Evolutionary conservation across 2,113 vertebrate genomes (phyloP), one percentile per base, ranked within the genome.

Genomic region (Onychostoma macrolepis): DNA sequence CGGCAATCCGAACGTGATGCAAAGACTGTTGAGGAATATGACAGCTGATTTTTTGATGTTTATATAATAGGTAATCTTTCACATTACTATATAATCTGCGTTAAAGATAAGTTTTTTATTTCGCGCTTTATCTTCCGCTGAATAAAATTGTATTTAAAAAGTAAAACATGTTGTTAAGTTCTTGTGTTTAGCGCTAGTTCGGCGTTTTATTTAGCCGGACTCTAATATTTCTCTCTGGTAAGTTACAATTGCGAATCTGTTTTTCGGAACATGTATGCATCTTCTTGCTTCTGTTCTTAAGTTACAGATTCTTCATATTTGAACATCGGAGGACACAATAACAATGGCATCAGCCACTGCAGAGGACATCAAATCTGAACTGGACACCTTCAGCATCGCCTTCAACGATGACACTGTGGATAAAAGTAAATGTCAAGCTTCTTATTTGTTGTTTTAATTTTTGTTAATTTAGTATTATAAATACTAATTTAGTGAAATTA

Each of bases 361-460:
- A 28, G 92, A 95, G 19, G 90, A 72, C 7, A 79, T 96, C 0
- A 90, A 88, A 4, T 43, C 56, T 7, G 95, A 95, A 88, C 91
- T 96, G 79, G 92, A 92, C 0, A 24, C 93, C 12, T 95, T 95
- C 81, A 90, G 50, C 84, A 82, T 95, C 5, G 0, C 19, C n/a
- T 95, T 87, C 56, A 50, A 88, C 4, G 90, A 95, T 36, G 94
- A 95, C 0, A 81, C 87, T 2, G 79, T 92, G 43, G 94, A 95
- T 11, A 95, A 94, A 86, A 90, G 95, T 96, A 87, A 26, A 69
- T 30, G 15, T 72, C 48, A 26, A 30, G 12, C 15, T 56, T 74
- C 3, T 56, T 74, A 11, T 41, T 11, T 30, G 90, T 58, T 15
- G 19, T 4, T 58, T 36, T 53, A 53, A 50, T 56, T 19, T 21